Evolutionary conservation across 2,113 vertebrate genomes (phyloP), one percentile per base, ranked within the genome.

Genomic region (Pontoporia blainvillei): DNA sequence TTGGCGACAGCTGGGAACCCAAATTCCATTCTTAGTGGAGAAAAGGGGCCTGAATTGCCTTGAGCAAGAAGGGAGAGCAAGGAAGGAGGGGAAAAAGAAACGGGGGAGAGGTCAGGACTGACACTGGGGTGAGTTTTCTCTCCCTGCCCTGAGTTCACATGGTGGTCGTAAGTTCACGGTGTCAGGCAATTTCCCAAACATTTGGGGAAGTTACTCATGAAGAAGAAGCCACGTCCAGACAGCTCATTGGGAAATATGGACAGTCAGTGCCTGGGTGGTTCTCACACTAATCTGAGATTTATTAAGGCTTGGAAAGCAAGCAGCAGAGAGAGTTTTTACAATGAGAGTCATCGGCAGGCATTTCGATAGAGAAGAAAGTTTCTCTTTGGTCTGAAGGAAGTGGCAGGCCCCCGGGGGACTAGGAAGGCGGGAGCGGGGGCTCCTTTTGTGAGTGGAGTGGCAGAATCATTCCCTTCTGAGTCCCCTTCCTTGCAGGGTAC

Each of bases 281-380:
- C 97, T 83, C 71, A 11, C 91, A 88, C 88, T 97, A 97, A 98
- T 96, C 97, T 82, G 59, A 96, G 95, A 91, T 84, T 96, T 97
- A 95, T 95, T 96, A 94, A 96, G 95, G 73, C 96, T 94, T 92
- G 82, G 82, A 96, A 96, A 90, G 86, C 75, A 62, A 94, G 95
- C 86, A 85, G 82, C 61, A 91, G 59, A 97, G 90, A 97, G 64
- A 39, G 78, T 69, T 97, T 94, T 94, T 90, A 52, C 90, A 93
- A 92, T 57, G 72, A 41, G 66, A 96, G 91, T 83, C 92, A 89
- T 96, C 72, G 67, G 81, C 76, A 87, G 72, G 81, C 76, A 87
- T 92, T 96, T 95, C 21, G 0, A 78, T 73, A 92, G 86, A 72
- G 91, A 94, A 76, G 78, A 78, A 96, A 92, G 72, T 73, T 96